phyloP scores from a whole-genome alignment of 2,888 invertebrate species.

The Acanthosepion lycidas region DNA sequence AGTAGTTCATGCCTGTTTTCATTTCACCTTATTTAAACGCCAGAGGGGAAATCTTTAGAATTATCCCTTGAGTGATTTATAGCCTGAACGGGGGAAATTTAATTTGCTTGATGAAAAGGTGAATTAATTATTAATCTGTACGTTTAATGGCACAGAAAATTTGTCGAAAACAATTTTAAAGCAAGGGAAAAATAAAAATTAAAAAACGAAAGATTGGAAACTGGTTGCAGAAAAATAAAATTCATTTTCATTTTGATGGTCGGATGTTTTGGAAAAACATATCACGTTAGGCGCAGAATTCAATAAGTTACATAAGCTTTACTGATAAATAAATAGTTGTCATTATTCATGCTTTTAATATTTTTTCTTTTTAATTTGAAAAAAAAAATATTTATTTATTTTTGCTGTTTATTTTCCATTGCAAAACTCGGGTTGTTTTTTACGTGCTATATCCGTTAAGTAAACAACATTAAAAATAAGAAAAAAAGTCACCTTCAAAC shows the following conservation, averaged over 20 bases:
- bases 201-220: neutral
- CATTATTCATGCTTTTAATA: too few species aligned
- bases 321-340: too few species aligned
- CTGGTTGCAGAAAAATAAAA: neutral
- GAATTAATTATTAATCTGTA: neutral
- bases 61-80: neutral
- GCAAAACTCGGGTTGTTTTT: too few species aligned
- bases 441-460: too few species aligned
- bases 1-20: neutral
- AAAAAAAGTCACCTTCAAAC: too few species aligned
- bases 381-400: too few species aligned
- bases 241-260: neutral
- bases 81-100: neutral
- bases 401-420: too few species aligned
- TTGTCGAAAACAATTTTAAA: neutral
- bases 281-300: too few species aligned
- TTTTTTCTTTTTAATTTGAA: too few species aligned
- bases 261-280: neutral
- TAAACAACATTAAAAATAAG: too few species aligned
- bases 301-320: too few species aligned
- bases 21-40: neutral
- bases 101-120: neutral
- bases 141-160: neutral
- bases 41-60: neutral
- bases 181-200: neutral